Conservation (phyloP, 2,888 invertebrate genomes). For the Spisula solida region DNA sequence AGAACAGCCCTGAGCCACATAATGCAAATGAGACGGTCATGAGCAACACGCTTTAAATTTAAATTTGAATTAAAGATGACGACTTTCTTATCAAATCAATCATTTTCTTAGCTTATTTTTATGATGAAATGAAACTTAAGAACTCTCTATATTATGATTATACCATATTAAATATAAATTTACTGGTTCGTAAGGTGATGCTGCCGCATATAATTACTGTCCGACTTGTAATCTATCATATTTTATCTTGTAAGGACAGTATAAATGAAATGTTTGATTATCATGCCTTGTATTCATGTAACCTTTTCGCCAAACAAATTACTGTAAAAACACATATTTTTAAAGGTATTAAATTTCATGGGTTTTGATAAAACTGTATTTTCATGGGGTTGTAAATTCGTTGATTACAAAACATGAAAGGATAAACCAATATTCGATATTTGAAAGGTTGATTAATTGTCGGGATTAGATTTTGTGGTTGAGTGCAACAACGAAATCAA, state of each 20-base stretch:
- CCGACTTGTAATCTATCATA: background rate
- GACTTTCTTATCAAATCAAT: background rate
- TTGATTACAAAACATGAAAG: no score
- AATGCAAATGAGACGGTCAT: background rate
- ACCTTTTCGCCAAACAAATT: no score
- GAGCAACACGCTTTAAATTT: background rate
- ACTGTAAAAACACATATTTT: no score
- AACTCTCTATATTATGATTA: background rate
- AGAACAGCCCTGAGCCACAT: background rate
- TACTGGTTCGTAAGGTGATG: background rate
- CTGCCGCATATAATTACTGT: background rate
- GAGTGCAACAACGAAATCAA: no score
- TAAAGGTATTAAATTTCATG: no score
- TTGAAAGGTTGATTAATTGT: no score
- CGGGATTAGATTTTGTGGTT: no score
- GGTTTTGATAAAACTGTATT: no score
- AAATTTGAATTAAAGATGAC: background rate
- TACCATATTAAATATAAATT: background rate
- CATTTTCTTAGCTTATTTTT: background rate
- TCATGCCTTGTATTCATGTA: no score
- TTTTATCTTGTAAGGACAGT: background rate
- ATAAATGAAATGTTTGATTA: no score
- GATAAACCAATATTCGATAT: no score
- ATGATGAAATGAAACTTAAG: background rate
- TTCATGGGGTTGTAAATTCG: no score